Evolutionary conservation across 1,140 invertebrate genomes (phyloP), one percentile per base, ranked within the genome.

Genomic region (Atta colombica): DNA sequence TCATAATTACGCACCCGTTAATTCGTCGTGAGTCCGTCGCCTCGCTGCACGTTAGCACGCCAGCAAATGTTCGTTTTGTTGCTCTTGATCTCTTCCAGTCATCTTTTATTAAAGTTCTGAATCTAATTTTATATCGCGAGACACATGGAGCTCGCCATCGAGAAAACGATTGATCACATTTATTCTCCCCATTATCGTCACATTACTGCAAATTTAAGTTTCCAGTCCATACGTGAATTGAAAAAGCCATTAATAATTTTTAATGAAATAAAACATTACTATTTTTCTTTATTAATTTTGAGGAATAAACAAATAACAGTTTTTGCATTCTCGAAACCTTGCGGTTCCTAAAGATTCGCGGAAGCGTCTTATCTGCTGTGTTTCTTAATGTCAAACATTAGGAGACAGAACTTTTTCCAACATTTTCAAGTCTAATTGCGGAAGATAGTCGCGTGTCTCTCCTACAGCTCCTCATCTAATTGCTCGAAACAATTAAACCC

Each of bases 401-500:
- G 5, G 6, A 61, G 55, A 35, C 35, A 21, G 16, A 21, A 60
- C 21, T 71, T 74, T 61, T 84, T 75, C 28, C 55, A 75, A 49
- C 14, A 39, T 75, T 31, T 75, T 61, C 55, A 49, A 75, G 39
- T 75, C 25, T 60, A 49, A 84, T 74, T 25, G 49, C 35, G 80
- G 53, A 14, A 49, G 31, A 61, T 21, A 58, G 35, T 60, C 35
- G 66, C 68, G 35, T 65, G 31, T 28, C 53, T 31, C 45, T 68
- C 28, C 16, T 16, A 25, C 66, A 45, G 78, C 53, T 21, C 49
- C 35, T 31, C 35, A 55, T 31, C 39, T 82, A 82, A 82, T 84
- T 84, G 80, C 69, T 61, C 69, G 80, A 61, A 61, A 84, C 71
- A 75, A 84, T 84, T 84, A 84, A 84, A 60, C n/a, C 45, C 55